These are phyloP conservation scores for Hypercompe scribonia DNA, from an alignment of 2,888 invertebrate genomes.

Conservation along the genomic window DNA sequence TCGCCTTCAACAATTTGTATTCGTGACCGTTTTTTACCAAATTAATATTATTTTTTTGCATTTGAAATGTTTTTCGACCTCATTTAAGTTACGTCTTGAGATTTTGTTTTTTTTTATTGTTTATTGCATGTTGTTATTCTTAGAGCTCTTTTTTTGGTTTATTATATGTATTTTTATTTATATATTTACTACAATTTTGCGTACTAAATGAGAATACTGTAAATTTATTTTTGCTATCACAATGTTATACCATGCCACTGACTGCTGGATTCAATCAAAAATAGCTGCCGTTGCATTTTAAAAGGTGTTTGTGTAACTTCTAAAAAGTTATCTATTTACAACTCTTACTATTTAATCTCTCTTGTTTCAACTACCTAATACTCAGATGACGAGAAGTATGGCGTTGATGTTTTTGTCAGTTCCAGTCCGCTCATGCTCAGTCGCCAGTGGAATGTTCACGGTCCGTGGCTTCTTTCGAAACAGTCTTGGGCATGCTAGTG, in stretches of 20 bases:
- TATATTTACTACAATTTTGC: background rate
- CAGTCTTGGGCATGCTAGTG: conserved; percentile 81
- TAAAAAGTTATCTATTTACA: conserved; percentile 4
- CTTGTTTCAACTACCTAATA: conserved; percentile 62
- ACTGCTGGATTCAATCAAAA: background rate
- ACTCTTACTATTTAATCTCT: conserved; percentile 22
- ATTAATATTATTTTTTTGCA: conserved; percentile 46
- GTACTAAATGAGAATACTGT: background rate
- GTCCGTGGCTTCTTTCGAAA: conserved; percentile 83
- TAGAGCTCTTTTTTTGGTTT: background rate
- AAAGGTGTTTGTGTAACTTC: background rate
- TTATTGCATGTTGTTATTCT: background rate
- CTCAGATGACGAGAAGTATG: conserved; percentile 61
- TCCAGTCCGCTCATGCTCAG: conserved; percentile 75
- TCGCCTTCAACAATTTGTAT: conserved; percentile 44
- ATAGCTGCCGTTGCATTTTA: background rate
- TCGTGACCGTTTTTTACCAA: conserved; percentile 45
- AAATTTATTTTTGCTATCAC: background rate
- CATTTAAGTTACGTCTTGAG: background rate
- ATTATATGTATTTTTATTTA: too few species aligned
- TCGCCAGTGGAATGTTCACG: conserved; percentile 84
- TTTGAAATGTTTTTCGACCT: conserved; percentile 25
- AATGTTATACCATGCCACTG: background rate
- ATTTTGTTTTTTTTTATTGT: background rate
- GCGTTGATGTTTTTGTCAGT: conserved; percentile 76